Evolutionary conservation across 2,888 invertebrate genomes (phyloP), one percentile per base, ranked within the genome.

Genomic region (Drosophila kanekoi): DNA sequence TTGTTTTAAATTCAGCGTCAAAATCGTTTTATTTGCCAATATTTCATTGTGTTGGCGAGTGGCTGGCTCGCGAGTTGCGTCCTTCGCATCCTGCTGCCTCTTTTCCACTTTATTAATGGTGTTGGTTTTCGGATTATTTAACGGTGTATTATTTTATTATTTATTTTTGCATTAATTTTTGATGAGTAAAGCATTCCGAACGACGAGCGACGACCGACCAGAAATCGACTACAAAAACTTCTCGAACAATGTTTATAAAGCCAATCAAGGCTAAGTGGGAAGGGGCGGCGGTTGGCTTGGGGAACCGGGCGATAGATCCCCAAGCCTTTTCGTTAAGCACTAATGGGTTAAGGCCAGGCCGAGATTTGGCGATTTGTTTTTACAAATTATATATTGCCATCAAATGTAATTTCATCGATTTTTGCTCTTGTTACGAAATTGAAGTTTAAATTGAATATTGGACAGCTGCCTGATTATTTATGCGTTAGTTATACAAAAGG

Each of bases 1-100:
- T 83, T 89, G 89, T 90, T 90, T 82, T 90, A 90, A 90, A 91
- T 91, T 91, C 90, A 89, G 90, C 91, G 91, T 91, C 90, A 91
- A 90, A 91, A 91, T 90, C 88, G 89, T 91, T 91, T 91, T 87
- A 88, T 90, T 90, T 87, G 78, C 79, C 87, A 85, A 90, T 90
- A 90, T 89, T 89, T 90, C 87, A 89, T 81, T 85, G 81, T 79
- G 86, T 64, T 72, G 68, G 68, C 75, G 70, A 74, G 75, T 66
- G 59, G 75, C 59, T 65, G 51, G 64, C 51, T 68, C 64, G 62
- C 48, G 72, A 65, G 63, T 62, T 59, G 58, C 40, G 37, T 43
- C 47, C 28, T 28, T 28, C 28, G 28, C 38, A 10, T 28, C 35
- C 32, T 16, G 9, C 52, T 37, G 48, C 41, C 62, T 54, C 45